Evolutionary conservation across 2,113 vertebrate genomes (phyloP), one percentile per base, ranked within the genome.

Genomic region (Oryzias celebensis): DNA sequence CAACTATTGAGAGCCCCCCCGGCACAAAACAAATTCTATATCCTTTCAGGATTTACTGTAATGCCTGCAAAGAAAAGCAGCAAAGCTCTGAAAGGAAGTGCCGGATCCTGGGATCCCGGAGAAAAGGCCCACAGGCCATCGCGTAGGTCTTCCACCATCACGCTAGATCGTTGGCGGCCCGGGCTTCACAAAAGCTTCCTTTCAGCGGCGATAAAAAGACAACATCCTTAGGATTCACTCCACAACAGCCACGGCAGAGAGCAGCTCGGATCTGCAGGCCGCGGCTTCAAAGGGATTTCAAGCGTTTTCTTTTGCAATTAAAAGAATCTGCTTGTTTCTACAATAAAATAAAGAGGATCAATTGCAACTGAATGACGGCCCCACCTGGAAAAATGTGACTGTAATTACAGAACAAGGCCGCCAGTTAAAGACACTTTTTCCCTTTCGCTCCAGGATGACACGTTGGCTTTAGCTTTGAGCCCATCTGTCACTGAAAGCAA

Each of bases 141-240:
- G 55, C n/a, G 7, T 55, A 63, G 51, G 62, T 57, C 68, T 41
- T 18, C 14, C 59, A 36, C 52, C 51, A 47, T 76, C 66, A 73
- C 46, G 36, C 69, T 52, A 69, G 48, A 50, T 62, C 58, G 31
- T 46, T 47, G 47, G 46, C 14, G 56, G 47, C 31, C 26, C 14
- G 31, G 0, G 44, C 43, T 54, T 58, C 65, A 77, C 45, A 78
- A 83, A 83, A 79, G 72, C 26, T 65, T 71, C 74, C 59, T 77
- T 77, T 81, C 67, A 78, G 23, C 1, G 4, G 54, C 16, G 54
- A 58, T 45, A 57, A 78, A 81, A 36, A 51, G 73, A 73, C 59
- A 20, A 42, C 46, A 5, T 67, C 64, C 56, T 74, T 69, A 69
- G 67, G 76, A 82, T 58, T 61, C 81, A 56, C 56, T 52, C 58